These are phyloP conservation scores for Cosmia pyralina DNA, from an alignment of 2,888 invertebrate species.

Conservation along the genomic window DNA sequence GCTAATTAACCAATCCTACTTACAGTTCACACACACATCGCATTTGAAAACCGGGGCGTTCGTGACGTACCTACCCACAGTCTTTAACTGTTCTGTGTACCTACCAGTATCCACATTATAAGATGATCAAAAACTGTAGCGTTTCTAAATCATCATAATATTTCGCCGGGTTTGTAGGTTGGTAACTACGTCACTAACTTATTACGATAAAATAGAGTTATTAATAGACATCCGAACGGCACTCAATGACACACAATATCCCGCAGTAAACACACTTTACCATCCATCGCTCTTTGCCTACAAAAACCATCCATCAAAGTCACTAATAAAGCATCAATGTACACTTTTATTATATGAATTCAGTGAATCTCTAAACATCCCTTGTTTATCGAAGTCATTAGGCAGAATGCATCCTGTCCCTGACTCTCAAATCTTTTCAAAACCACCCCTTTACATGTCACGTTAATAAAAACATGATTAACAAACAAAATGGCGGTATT, in stretches of 20 bases:
- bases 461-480: constrained; percentile 62
- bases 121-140: neutral
- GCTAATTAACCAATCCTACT: no score
- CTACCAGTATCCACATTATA: neutral
- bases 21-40: neutral
- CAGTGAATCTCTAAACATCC: neutral
- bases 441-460: constrained; percentile 44
- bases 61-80: no score
- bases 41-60: neutral
- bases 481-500: constrained; percentile 66
- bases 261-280: constrained; percentile 12
- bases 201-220: neutral
- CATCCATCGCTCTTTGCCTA: constrained; percentile 23
- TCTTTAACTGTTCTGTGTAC: no score
- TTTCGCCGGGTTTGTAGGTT: no score
- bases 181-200: neutral
- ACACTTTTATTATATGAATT: neutral
- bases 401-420: constrained; percentile 40
- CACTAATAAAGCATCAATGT: constrained; percentile 13
- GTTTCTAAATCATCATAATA: neutral
- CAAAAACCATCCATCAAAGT: constrained; percentile 34
- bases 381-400: constrained; percentile 32
- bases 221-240: neutral
- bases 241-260: constrained; percentile 2
- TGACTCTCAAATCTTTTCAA: constrained; percentile 40